Evolutionary conservation across 1,140 invertebrate genomes (phyloP).

Genomic region (Oscheius sp.): DNA sequence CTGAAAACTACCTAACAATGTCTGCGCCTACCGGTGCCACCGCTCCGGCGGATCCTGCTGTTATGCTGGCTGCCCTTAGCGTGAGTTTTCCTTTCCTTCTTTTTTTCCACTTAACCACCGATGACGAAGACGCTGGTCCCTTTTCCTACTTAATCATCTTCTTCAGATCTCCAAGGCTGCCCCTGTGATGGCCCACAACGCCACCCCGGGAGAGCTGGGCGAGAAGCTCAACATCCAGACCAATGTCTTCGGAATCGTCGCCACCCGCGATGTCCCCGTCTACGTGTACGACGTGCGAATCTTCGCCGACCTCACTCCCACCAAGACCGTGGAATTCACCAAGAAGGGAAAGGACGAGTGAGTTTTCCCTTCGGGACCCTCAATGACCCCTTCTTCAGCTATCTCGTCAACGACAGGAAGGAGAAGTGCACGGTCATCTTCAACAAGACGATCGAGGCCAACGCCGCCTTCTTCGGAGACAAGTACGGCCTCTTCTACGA

Average conservation of each 20-base stretch:
- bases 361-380: not conserved
- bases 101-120: too few relatives aligned
- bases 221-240: not conserved
- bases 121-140: too few relatives aligned
- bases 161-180: not conserved
- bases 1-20: too few relatives aligned
- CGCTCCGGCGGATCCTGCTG: too few relatives aligned
- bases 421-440: not conserved
- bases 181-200: not conserved
- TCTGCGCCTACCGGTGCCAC: too few relatives aligned
- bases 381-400: not conserved
- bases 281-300: constrained; percentile 5
- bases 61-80: too few relatives aligned
- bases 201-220: not conserved
- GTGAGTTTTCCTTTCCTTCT: too few relatives aligned
- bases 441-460: not conserved
- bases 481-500: not conserved
- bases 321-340: constrained; percentile 10
- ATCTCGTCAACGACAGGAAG: not conserved
- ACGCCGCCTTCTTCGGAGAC: not conserved
- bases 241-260: not conserved
- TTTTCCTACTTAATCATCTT: too few relatives aligned
- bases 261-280: not conserved
- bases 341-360: constrained; percentile 14
- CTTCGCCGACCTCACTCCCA: not conserved